Evolutionary conservation across 2,888 invertebrate species (phyloP), one percentile per base, ranked within the genome.

Genomic region (Leucophora obtusa): DNA sequence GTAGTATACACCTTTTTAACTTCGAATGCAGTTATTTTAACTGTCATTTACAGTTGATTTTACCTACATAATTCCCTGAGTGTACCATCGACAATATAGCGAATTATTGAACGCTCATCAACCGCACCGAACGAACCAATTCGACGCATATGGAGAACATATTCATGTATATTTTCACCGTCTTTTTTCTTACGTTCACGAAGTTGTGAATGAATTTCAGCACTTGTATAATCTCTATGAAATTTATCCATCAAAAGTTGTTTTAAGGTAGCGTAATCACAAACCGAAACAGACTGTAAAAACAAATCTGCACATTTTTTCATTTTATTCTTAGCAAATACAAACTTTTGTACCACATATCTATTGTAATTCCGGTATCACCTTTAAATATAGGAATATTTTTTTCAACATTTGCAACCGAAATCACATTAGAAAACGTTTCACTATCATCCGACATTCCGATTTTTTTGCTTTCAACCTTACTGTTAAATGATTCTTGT

Each of bases 131-230:
- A 43, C 14, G 56, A 33, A 11, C 65, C 73, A 21, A 73, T 24
- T 18, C 65, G 73, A 11, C 53, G 43, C 71, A 71, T 71, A 11
- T 71, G 71, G 21, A 71, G n/a, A n/a, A n/a, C n/a, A n/a, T n/a
- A n/a, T n/a, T n/a, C n/a, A n/a, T n/a, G n/a, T n/a, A n/a, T n/a
- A 7, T 38, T 75, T 68, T 75, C 75, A n/a, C 33, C 43, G 21
- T 33, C 51, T 51, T 51, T 51, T 58, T 66, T 73, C 7, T 24
- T 65, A 15, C 66, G 62, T 73, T n/a, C n/a, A n/a, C n/a, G n/a
- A n/a, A n/a, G n/a, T n/a, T n/a, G n/a, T n/a, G n/a, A n/a, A n/a
- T n/a, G 65, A 43, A 74, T 58, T 33, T 58, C 65, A 5, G 59
- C 66, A 50, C 74, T 74, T 11, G 50, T 51, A 59, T 58, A 65